Base-by-base conservation (phyloP, 1,140 invertebrate genomes). In the Solenopsis fugax region DNA sequence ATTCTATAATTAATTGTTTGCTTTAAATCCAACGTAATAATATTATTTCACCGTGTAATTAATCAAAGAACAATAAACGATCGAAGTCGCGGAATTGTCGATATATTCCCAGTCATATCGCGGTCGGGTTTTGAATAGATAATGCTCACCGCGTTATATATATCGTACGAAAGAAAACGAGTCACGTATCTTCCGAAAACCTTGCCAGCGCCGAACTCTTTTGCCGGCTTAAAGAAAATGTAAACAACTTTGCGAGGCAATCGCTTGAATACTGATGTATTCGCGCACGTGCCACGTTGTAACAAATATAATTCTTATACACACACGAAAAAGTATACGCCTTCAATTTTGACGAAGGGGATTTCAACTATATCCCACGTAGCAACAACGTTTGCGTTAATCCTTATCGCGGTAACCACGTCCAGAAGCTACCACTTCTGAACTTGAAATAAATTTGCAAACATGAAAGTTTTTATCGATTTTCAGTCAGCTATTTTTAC, bases 1-100 rank as follows among this genome's bases (percentile, higher is more conserved):
- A 18, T 60, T 60, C 67, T 73, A 58, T 82, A 84, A 84, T 84
- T 84, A 60, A 84, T 62, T 84, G 54, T 75, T 60, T 84, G 69
- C 56, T 60, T 84, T 60, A 84, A 73, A 84, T 73, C 13, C 69
- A 73, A 58, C 45, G 54, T 60, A 60, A 84, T 84, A 84, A 84
- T 73, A 75, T 84, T 84, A 84, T 62, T 75, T 73, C 69, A 56
- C n/a, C 45, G 58, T 84, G 41, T 60, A 84, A 84, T 84, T 84
- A 84, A 84, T 84, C 54, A 84, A 84, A 41, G 45, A 18, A 84
- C 69, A 75, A 73, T 60, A 60, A 72, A 45, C 64, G 58, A 50
- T 34, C 62, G 21, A 82, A 60, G n/a, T 82, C 67, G 80, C 80
- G 54, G 54, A 84, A 84, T 75, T 84, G 60, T 34, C 41, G 52